Percentiles rank a stretch among this genome's conserved stretches.
Evolutionary conservation across 2,888 invertebrate genomes (phyloP).

Genomic region (Parnassius glacialis): DNA sequence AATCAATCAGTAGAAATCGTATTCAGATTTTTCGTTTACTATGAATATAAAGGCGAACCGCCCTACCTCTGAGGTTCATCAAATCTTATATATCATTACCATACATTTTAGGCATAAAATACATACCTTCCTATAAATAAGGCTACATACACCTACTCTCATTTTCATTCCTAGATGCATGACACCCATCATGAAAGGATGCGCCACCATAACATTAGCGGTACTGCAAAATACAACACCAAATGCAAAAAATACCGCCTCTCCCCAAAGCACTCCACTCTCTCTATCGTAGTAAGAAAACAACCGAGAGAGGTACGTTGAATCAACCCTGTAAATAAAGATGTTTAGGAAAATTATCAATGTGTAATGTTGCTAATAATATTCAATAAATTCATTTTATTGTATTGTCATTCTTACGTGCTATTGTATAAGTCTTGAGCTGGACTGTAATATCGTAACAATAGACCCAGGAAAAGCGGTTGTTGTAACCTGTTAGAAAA

Average conservation of each 20-base stretch:
- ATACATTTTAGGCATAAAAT: neutral
- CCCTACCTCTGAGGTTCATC: no score
- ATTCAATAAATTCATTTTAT: neutral
- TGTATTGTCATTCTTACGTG: slow-evolving; percentile 49
- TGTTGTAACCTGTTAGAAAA: slow-evolving; percentile 79
- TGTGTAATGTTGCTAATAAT: neutral
- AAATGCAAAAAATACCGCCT: slow-evolving; percentile 85
- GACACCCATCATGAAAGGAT: slow-evolving; percentile 85
- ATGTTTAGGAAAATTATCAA: neutral
- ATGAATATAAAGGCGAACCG: no score
- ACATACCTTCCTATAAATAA: slow-evolving; percentile 91
- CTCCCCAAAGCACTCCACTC: slow-evolving; percentile 74
- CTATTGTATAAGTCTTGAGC: slow-evolving; percentile 47
- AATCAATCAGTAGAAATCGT: no score
- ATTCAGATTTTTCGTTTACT: no score
- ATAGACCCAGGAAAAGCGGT: slow-evolving; percentile 82
- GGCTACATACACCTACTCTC: slow-evolving; percentile 89
- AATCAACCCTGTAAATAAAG: slow-evolving; percentile 65
- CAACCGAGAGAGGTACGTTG: slow-evolving; percentile 81
- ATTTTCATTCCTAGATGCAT: slow-evolving; percentile 91
- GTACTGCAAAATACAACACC: slow-evolving; percentile 84
- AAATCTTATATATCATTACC: no score
- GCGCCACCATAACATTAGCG: slow-evolving; percentile 83
- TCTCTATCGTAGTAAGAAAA: slow-evolving; percentile 81
- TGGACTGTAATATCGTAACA: slow-evolving; percentile 81